phyloP scores from a whole-genome alignment of 2,113 vertebrate genomes.

The Menidia beryllina region DNA sequence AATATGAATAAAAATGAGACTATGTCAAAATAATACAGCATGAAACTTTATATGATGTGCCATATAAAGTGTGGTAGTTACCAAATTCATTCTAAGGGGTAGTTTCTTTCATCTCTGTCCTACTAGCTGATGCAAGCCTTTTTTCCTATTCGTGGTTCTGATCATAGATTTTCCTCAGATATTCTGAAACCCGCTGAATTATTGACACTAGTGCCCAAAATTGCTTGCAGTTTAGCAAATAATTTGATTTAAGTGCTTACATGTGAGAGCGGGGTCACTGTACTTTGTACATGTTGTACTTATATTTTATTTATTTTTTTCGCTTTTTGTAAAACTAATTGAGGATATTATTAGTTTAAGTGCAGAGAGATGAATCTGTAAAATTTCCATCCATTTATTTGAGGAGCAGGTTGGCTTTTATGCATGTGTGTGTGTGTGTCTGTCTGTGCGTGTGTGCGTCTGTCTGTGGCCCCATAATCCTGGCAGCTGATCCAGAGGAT shows the following conservation, averaged over 20 bases:
- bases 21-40: background rate
- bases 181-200: constrained; percentile 58
- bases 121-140: constrained; percentile 59
- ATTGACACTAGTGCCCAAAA: constrained; percentile 58
- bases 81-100: background rate
- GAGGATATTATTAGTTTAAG: constrained; percentile 55
- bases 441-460: constrained; percentile 2
- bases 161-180: constrained; percentile 46
- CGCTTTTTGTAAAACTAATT: constrained; percentile 35
- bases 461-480: constrained; percentile 31
- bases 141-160: too few relatives aligned
- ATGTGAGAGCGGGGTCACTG: constrained; percentile 64
- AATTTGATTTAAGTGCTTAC: constrained; percentile 69
- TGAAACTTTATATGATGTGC: constrained; percentile 25
- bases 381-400: constrained; percentile 54
- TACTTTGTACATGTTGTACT: too few relatives aligned
- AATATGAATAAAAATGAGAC: background rate
- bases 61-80: constrained; percentile 25
- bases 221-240: constrained; percentile 68
- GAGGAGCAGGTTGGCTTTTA: constrained; percentile 32
- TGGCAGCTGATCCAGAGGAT: constrained; percentile 61
- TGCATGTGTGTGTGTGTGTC: constrained; percentile 23
- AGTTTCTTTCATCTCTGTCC: constrained; percentile 61
- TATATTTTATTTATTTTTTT: constrained; percentile 43
- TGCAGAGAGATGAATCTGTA: constrained; percentile 52